Percentiles rank a stretch among this genome's conserved stretches.
Conservation (phyloP, 2,113 vertebrate species). For the Piprites chloris region DNA sequence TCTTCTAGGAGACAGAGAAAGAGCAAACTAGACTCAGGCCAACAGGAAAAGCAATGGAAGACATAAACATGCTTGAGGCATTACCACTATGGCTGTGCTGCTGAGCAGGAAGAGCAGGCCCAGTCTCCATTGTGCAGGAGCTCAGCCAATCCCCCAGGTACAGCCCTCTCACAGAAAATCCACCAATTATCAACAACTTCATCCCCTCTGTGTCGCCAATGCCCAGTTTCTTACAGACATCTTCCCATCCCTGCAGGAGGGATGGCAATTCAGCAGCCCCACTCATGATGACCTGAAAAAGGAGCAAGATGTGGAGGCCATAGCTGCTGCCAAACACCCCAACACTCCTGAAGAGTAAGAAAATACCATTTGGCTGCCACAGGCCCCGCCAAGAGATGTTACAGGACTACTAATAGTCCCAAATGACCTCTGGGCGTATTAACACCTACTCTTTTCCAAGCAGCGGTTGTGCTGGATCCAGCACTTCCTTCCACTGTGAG, state of each 20-base stretch:
- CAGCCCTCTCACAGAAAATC: not conserved
- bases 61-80: no score
- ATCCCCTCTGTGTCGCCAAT: fast-evolving
- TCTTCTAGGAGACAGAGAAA: not conserved
- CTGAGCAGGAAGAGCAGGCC: not conserved
- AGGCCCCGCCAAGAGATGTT: not conserved
- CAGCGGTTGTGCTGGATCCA: not conserved
- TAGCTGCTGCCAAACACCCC: not conserved
- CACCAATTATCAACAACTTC: fast-evolving
- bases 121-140: not conserved
- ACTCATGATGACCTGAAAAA: not conserved
- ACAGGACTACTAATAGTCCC: not conserved
- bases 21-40: not conserved
- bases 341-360: not conserved
- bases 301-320: not conserved
- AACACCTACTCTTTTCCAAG: not conserved
- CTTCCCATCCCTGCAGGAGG: not conserved
- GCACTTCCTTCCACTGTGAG: not conserved
- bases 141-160: not conserved
- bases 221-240: not conserved
- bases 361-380: not conserved
- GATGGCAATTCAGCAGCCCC: not conserved
- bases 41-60: not conserved
- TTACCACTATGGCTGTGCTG: fast-evolving
- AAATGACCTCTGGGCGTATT: not conserved